A percentile compares a stretch with the other conserved stretches of the same genome.
Conservation (phyloP, 2,888 invertebrate species). For the Amphiduros pacificus region DNA sequence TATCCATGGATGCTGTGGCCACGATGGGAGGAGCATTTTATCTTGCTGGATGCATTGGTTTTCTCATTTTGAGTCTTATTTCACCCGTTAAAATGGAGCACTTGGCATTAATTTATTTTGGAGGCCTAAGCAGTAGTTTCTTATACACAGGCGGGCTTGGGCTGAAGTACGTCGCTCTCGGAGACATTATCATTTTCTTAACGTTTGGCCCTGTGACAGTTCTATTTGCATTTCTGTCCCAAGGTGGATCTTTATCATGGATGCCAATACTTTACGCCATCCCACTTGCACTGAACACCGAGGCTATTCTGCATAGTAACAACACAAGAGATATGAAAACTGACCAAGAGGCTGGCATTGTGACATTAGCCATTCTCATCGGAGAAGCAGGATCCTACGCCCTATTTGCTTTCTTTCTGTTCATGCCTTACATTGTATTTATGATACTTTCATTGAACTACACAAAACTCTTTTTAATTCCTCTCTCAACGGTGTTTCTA, state of each 20-base stretch:
- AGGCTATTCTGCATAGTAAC: constrained; percentile 92
- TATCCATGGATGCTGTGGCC: constrained; percentile 81
- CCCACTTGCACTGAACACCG: constrained; percentile 89
- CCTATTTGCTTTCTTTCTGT: constrained; percentile 84
- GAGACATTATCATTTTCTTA: constrained; percentile 87
- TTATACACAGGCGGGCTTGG: constrained; percentile 96
- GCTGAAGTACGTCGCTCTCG: constrained; percentile 91
- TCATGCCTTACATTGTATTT: constrained; percentile 79
- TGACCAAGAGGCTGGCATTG: constrained; percentile 86
- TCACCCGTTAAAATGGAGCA: constrained; percentile 95
- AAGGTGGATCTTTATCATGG: constrained; percentile 86
- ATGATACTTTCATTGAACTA: constrained; percentile 82
- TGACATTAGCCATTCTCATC: constrained; percentile 90
- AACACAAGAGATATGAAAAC: constrained; percentile 89
- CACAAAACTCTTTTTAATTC: constrained; percentile 85
- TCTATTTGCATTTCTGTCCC: constrained; percentile 88
- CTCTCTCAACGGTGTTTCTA: constrained; percentile 81
- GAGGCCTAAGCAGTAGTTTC: constrained; percentile 91
- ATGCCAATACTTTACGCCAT: constrained; percentile 90
- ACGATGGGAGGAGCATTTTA: constrained; percentile 87
- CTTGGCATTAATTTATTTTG: constrained; percentile 90
- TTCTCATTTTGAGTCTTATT: constrained; percentile 74
- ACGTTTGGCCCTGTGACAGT: constrained; percentile 94
- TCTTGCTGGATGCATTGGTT: constrained; percentile 81
- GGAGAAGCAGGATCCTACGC: constrained; percentile 90